Evolutionary conservation across 2,888 invertebrate species (phyloP).

Genomic region (Papilio protenor): DNA sequence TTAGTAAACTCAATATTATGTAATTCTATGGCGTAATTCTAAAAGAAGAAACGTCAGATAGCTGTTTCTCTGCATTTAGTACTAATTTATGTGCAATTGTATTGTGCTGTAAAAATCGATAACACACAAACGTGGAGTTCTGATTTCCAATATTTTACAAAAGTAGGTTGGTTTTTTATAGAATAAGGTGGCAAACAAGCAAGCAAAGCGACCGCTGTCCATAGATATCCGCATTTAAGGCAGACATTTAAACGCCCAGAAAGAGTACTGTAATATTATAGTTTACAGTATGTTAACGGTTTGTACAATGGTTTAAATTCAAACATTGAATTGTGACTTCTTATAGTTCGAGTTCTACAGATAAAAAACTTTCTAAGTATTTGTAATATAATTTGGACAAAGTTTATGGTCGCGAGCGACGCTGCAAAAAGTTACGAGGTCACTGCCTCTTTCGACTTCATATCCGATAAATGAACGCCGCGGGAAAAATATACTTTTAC

Average conservation of each 20-base stretch:
- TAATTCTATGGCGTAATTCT: neutral
- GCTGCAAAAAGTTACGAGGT: conserved; percentile 9
- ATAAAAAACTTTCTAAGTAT: neutral
- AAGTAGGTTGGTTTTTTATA: too few species aligned
- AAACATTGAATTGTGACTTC: neutral
- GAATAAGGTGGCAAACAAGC: too few species aligned
- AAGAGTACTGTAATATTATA: too few species aligned
- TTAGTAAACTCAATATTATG: neutral
- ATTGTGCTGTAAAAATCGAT: too few species aligned
- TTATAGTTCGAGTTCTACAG: neutral
- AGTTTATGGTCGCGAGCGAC: neutral
- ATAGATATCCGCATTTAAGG: too few species aligned
- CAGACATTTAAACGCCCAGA: too few species aligned
- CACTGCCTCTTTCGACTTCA: conserved; percentile 2
- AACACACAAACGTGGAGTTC: too few species aligned
- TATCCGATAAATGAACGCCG: conserved; percentile 16
- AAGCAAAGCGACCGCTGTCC: too few species aligned
- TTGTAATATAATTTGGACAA: conserved; percentile 5
- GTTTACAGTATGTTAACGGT: too few species aligned
- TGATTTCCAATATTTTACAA: too few species aligned
- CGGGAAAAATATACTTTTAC: conserved; percentile 17
- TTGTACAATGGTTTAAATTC: neutral
- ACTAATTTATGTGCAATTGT: too few species aligned
- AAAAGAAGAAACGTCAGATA: neutral
- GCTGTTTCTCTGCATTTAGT: neutral